Evolutionary conservation across 2,797 vertebrate genomes (phyloP).

Genomic region (Anisognathus igniventris): DNA sequence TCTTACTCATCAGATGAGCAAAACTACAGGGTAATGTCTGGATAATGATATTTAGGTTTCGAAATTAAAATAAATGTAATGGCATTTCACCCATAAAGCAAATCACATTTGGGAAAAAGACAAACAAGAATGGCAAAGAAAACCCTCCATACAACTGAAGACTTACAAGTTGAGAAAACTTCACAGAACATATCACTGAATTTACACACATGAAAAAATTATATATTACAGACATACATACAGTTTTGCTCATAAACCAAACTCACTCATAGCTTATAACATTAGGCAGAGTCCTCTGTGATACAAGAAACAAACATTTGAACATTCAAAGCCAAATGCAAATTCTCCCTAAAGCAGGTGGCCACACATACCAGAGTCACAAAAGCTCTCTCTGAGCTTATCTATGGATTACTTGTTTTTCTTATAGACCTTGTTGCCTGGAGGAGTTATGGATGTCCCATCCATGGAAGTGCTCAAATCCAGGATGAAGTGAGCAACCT

Average conservation of each 20-base stretch:
- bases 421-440: background rate
- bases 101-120: background rate
- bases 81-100: background rate
- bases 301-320: background rate
- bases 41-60: background rate
- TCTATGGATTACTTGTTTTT: background rate
- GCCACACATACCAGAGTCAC: background rate
- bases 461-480: background rate
- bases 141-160: background rate
- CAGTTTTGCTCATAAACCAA: background rate
- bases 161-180: background rate
- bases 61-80: background rate
- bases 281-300: background rate
- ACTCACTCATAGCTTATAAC: background rate
- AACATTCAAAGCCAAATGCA: background rate
- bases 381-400: background rate
- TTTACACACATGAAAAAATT: background rate
- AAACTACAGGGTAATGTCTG: background rate
- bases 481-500: background rate
- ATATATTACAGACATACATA: background rate
- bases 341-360: background rate
- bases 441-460: background rate
- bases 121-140: background rate
- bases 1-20: background rate
- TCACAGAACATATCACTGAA: background rate